Percentiles rank a stretch among this genome's conserved stretches.
phyloP scores from a whole-genome alignment of 2,113 vertebrate species.

The Solenodon paradoxus region DNA sequence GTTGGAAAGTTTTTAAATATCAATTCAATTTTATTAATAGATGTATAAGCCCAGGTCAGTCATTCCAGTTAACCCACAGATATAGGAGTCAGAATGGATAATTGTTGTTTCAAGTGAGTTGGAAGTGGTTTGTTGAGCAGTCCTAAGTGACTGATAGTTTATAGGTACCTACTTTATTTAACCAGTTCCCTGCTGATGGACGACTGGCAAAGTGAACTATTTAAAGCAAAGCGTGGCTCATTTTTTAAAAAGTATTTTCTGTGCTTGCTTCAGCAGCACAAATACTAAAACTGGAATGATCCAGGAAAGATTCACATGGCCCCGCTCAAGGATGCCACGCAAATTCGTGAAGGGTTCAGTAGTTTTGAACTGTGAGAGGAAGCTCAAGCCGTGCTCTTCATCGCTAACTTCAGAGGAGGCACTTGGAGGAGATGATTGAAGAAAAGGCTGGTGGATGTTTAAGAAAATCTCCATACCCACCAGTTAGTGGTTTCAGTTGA shows the following conservation, averaged over 20 bases:
- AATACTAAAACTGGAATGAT: too few species aligned
- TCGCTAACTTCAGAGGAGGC: too few species aligned
- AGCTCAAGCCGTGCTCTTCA: too few species aligned
- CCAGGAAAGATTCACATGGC: too few species aligned
- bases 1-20: not conserved
- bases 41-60: not conserved
- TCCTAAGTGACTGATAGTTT: not conserved
- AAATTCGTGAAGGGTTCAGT: too few species aligned
- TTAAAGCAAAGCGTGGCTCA: not conserved
- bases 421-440: too few species aligned
- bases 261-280: too few species aligned
- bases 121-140: not conserved
- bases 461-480: constrained; percentile 81
- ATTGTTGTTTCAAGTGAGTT: not conserved
- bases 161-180: not conserved
- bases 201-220: not conserved
- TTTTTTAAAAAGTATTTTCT: not conserved
- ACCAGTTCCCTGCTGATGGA: not conserved
- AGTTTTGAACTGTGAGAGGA: too few species aligned
- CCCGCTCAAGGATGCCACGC: too few species aligned
- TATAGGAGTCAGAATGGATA: not conserved
- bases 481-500: constrained; percentile 85
- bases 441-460: too few species aligned
- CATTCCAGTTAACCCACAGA: not conserved
- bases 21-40: not conserved